Evolutionary conservation across 2,888 invertebrate genomes (phyloP).

Genomic region (Eremobia ochroleuca): DNA sequence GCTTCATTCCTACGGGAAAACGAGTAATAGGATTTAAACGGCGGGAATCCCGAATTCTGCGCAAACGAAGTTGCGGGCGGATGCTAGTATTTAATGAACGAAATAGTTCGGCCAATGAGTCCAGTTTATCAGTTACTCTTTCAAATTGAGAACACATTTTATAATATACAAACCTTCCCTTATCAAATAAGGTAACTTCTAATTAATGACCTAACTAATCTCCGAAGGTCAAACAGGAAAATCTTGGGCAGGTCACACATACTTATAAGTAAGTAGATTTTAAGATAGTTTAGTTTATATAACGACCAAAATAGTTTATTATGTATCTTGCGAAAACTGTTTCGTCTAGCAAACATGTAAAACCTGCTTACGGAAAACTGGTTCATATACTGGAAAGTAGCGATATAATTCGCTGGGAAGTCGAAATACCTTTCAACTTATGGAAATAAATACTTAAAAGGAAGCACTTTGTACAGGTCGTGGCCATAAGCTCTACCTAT

Average conservation of each 20-base stretch:
- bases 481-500: constrained; percentile 1
- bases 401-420: background rate
- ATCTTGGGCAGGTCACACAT: constrained; percentile 35
- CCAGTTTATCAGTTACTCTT: constrained; percentile 2
- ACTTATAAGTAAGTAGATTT: constrained; percentile 36
- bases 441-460: constrained; percentile 3
- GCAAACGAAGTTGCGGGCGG: too few species aligned
- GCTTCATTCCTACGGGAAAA: too few species aligned
- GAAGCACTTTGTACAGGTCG: constrained; percentile 6
- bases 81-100: background rate
- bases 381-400: background rate
- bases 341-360: background rate
- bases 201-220: constrained; percentile 42
- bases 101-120: background rate
- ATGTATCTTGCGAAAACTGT: background rate
- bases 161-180: constrained; percentile 26
- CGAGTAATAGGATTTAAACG: too few species aligned
- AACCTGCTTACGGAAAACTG: background rate
- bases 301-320: background rate
- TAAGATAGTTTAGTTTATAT: constrained; percentile 2
- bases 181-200: constrained; percentile 16
- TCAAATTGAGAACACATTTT: constrained; percentile 24
- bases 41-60: too few species aligned
- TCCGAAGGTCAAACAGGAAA: constrained; percentile 2
- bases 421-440: background rate